Conservation (phyloP, 23 tunicate species). For the Halocynthia roretzi region DNA sequence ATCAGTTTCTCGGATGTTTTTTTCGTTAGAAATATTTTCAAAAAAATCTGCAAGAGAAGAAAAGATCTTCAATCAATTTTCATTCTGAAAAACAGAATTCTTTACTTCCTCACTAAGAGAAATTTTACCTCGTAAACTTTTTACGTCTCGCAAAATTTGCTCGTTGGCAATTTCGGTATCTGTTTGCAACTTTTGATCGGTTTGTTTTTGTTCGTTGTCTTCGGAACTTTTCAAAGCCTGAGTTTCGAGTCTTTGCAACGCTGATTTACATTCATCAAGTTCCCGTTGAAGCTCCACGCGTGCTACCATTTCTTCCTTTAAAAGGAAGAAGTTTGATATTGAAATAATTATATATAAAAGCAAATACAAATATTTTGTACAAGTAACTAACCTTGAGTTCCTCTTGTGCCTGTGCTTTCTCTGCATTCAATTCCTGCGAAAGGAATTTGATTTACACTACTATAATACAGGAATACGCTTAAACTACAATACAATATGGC, state of each 20-base stretch:
- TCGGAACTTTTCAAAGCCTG: slow-evolving; percentile 9
- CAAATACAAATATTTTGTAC: too few relatives aligned
- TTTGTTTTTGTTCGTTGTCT: not conserved
- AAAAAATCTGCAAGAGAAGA: slow-evolving; percentile 11
- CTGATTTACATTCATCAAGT: slow-evolving; percentile 20
- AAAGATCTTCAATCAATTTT: not conserved
- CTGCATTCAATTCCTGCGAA: too few relatives aligned
- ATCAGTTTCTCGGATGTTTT: slow-evolving; percentile 4
- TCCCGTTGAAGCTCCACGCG: slow-evolving; percentile 20
- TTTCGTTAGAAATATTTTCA: slow-evolving; percentile 21
- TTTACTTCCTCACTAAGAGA: not conserved
- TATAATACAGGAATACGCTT: too few relatives aligned
- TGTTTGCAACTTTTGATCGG: not conserved
- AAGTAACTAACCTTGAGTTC: too few relatives aligned
- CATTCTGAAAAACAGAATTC: not conserved
- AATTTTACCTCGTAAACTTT: slow-evolving; percentile 19
- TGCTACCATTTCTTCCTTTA: slow-evolving; percentile 26
- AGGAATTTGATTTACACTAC: too few relatives aligned
- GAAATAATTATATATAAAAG: too few relatives aligned
- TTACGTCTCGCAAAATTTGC: slow-evolving; percentile 17
- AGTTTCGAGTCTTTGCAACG: slow-evolving; percentile 15
- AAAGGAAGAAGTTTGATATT: too few relatives aligned
- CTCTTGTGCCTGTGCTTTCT: too few relatives aligned
- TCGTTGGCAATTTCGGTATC: slow-evolving; percentile 1
- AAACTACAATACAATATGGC: too few relatives aligned